Percentiles rank a stretch among this genome's conserved stretches.
Conservation (phyloP, 2,113 vertebrate species). For the Drymodes brunneopygia region DNA sequence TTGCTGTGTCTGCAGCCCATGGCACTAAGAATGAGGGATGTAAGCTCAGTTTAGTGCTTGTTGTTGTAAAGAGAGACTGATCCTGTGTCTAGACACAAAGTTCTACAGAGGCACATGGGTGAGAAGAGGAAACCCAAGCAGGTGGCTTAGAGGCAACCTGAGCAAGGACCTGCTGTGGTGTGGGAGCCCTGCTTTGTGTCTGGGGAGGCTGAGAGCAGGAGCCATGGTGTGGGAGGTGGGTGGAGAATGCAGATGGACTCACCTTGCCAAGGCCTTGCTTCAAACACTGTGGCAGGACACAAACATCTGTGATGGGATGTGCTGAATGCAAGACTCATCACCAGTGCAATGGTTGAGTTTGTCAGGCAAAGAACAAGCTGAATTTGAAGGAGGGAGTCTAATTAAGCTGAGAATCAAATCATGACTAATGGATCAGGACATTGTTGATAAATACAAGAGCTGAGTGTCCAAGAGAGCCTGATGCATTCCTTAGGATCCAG, state of each 20-base stretch:
- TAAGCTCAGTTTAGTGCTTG: background rate
- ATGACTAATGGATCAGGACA: background rate
- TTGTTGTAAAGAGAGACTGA: background rate
- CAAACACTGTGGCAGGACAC: accelerated
- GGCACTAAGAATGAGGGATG: background rate
- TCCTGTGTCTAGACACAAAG: background rate
- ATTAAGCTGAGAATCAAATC: background rate
- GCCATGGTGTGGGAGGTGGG: background rate
- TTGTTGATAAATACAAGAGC: background rate
- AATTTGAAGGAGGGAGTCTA: background rate
- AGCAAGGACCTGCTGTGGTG: background rate
- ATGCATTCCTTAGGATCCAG: background rate
- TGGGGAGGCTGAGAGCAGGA: background rate
- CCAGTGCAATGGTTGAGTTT: background rate
- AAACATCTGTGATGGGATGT: background rate
- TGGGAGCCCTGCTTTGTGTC: background rate
- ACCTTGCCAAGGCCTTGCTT: background rate
- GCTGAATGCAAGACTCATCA: accelerated
- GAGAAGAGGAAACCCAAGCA: background rate
- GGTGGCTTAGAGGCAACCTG: background rate
- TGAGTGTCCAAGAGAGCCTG: background rate
- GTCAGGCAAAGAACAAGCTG: background rate
- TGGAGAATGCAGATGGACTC: background rate
- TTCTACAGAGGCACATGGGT: background rate
- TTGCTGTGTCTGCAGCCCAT: background rate